phyloP scores from a whole-genome alignment of 2,797 vertebrate genomes.

The Dendrocincla fuliginosa region DNA sequence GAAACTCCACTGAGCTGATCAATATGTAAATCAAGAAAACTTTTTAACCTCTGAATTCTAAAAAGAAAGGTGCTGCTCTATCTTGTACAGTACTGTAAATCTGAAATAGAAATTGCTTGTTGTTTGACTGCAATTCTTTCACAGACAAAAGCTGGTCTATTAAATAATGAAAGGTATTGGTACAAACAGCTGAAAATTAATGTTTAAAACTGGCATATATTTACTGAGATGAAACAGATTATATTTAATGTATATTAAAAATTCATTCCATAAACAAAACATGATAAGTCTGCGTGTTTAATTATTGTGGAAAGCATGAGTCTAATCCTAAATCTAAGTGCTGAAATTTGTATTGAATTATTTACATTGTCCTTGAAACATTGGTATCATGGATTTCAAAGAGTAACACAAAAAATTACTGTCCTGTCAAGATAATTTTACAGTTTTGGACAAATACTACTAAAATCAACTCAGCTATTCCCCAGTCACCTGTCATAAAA shows the following conservation, averaged over 20 bases:
- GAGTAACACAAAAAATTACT: not conserved
- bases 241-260: conserved; percentile 49
- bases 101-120: not conserved
- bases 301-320: conserved; percentile 6
- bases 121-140: not conserved
- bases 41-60: not conserved
- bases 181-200: conserved; percentile 39
- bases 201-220: conserved; percentile 29
- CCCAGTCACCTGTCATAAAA: not conserved
- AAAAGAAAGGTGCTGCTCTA: not conserved
- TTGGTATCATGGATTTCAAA: not conserved
- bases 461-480: not conserved
- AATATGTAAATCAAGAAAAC: not conserved
- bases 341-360: conserved; percentile 38
- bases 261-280: conserved; percentile 48
- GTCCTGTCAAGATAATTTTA: not conserved
- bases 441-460: not conserved
- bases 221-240: conserved; percentile 42
- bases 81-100: not conserved
- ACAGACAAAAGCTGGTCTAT: not conserved
- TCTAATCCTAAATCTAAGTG: not conserved
- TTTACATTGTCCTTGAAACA: conserved; percentile 49
- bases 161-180: conserved; percentile 50
- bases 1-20: not conserved
- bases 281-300: conserved; percentile 20